phyloP scores from a whole-genome alignment of 2,888 invertebrate species.

The Flabesymbios commensalis region DNA sequence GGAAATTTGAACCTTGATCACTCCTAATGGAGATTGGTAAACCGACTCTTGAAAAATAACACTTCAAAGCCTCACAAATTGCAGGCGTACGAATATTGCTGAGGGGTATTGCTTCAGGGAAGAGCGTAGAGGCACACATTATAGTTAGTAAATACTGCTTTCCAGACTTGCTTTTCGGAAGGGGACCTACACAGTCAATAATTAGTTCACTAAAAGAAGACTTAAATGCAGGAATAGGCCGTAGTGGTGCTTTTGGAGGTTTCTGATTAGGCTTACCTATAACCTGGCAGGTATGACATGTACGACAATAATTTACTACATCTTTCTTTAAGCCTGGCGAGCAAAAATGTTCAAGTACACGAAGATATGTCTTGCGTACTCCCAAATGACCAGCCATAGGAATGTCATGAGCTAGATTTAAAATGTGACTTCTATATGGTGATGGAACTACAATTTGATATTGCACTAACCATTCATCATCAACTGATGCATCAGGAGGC shows the following conservation, averaged over 20 bases:
- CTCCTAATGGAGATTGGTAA: not conserved
- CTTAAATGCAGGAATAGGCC: conserved; percentile 19
- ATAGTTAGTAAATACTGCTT: conserved; percentile 29
- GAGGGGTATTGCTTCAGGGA: conserved; percentile 37
- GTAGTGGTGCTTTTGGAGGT: conserved; percentile 17
- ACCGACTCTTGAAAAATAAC: not conserved
- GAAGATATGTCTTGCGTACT: not conserved
- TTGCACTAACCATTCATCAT: not conserved
- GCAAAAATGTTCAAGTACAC: not conserved
- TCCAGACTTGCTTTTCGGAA: conserved; percentile 22
- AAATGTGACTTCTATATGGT: not conserved
- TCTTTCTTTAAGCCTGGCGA: not conserved
- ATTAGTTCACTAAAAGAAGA: conserved; percentile 26
- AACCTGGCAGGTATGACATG: not conserved
- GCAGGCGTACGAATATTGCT: conserved; percentile 30
- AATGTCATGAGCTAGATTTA: not conserved
- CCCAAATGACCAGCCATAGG: not conserved
- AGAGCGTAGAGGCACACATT: conserved; percentile 27
- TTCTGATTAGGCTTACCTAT: conserved; percentile 4
- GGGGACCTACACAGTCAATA: conserved; percentile 30
- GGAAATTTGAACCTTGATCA: not conserved
- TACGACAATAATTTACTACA: not conserved
- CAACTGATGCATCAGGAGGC: not conserved
- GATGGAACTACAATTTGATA: not conserved
- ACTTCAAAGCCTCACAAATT: conserved; percentile 1